phyloP scores from a whole-genome alignment of 1,140 invertebrate species.

The Neodiprion pinetum region DNA sequence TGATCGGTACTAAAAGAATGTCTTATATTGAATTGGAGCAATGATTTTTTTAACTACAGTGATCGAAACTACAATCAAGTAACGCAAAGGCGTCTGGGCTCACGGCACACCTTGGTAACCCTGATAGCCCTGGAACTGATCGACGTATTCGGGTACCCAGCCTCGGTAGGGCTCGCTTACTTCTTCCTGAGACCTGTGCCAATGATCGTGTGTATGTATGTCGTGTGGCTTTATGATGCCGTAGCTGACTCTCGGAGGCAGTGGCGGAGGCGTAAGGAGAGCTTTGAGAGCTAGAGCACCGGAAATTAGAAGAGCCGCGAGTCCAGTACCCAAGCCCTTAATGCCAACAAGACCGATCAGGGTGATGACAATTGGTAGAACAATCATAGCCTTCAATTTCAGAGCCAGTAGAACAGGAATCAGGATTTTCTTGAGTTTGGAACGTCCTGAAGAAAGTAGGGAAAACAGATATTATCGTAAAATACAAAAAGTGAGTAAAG shows the following conservation, averaged over 20 bases:
- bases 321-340: conserved; percentile 69
- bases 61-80: too few species aligned
- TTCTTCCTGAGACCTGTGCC: conserved; percentile 60
- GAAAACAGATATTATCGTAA: conserved; percentile 18
- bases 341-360: conserved; percentile 68
- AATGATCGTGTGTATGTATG: conserved; percentile 56
- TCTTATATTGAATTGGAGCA: background rate
- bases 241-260: conserved; percentile 57
- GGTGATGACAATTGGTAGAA: conserved; percentile 69
- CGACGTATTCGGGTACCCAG: conserved; percentile 51
- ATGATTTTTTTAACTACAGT: too few species aligned
- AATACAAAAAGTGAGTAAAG: conserved; percentile 8
- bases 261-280: conserved; percentile 51
- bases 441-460: conserved; percentile 62
- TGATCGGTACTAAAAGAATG: background rate
- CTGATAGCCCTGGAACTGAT: conserved; percentile 40
- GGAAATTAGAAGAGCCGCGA: conserved; percentile 69
- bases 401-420: conserved; percentile 68
- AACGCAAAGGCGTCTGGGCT: background rate
- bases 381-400: conserved; percentile 69
- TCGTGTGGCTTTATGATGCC: conserved; percentile 59
- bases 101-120: conserved; percentile 50
- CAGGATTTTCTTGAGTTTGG: conserved; percentile 68
- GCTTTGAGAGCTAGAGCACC: conserved; percentile 63
- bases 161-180: conserved; percentile 50